A percentile compares a stretch with the other conserved stretches of the same genome.
Evolutionary conservation across 2,113 vertebrate species (phyloP).

Genomic region (Hippocampus zosterae): DNA sequence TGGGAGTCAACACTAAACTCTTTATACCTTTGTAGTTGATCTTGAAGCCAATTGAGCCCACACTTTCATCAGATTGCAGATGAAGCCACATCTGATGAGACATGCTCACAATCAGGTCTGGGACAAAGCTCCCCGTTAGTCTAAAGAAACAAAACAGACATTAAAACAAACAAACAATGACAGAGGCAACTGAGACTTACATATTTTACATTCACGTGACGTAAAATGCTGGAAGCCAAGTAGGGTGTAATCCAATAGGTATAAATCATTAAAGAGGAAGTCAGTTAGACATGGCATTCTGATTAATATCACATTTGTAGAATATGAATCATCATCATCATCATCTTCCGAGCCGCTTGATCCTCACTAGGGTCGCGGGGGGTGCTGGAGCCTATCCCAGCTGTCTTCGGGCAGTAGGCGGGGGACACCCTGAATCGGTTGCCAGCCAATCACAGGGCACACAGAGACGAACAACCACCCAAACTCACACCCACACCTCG

Average conservation of each 20-base stretch:
- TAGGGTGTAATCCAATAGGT: not conserved
- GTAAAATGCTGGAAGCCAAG: not conserved
- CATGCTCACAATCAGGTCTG: conserved; percentile 96
- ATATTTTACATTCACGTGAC: not conserved
- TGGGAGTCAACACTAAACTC: conserved; percentile 16
- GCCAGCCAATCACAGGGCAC: too few relatives aligned
- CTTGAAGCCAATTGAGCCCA: conserved; percentile 97
- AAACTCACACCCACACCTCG: too few relatives aligned
- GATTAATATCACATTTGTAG: too few relatives aligned
- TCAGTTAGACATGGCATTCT: too few relatives aligned
- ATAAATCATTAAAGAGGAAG: too few relatives aligned
- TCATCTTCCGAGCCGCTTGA: too few relatives aligned
- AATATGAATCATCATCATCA: too few relatives aligned
- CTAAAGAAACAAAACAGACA: conserved; percentile 58
- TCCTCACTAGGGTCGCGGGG: too few relatives aligned
- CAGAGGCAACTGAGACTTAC: not conserved
- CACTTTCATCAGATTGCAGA: conserved; percentile 95
- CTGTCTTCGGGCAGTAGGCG: too few relatives aligned
- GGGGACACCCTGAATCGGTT: too few relatives aligned
- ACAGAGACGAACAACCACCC: too few relatives aligned
- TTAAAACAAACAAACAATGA: conserved; percentile 1
- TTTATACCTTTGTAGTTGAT: conserved; percentile 94
- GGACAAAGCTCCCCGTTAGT: conserved; percentile 94
- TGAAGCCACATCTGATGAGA: conserved; percentile 97
- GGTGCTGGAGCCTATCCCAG: too few relatives aligned